phyloP scores from a whole-genome alignment of 2,888 invertebrate genomes.

The Pristionchus entomophagus region DNA sequence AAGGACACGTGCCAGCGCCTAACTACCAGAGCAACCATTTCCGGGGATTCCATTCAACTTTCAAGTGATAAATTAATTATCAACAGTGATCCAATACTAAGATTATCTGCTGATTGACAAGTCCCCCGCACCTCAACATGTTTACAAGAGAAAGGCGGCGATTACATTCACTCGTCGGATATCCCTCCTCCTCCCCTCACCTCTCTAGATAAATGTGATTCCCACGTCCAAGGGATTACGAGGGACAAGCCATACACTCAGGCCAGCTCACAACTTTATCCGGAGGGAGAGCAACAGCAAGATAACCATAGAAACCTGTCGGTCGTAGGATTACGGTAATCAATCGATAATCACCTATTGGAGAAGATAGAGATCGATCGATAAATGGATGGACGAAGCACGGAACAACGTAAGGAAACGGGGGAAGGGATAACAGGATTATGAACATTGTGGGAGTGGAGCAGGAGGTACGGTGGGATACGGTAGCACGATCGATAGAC shows the following conservation, averaged over 20 bases:
- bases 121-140: background rate
- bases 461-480: background rate
- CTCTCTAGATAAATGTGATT: constrained; percentile 10
- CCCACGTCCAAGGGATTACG: constrained; percentile 32
- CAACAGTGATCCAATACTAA: no score
- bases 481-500: background rate
- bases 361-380: background rate
- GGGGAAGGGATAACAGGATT: background rate
- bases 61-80: no score
- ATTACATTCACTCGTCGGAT: background rate
- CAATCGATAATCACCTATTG: constrained; percentile 29
- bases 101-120: no score
- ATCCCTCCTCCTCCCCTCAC: no score
- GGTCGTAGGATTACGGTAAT: background rate
- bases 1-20: no score
- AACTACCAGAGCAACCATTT: no score
- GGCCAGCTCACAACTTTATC: constrained; percentile 36
- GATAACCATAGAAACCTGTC: background rate
- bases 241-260: background rate
- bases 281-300: background rate
- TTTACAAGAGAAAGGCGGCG: background rate
- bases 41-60: no score
- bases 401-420: constrained; percentile 1
- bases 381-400: constrained; percentile 12
- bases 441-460: background rate